Base-by-base conservation (phyloP, 2,113 vertebrate species). In the Amphiprion percula region DNA sequence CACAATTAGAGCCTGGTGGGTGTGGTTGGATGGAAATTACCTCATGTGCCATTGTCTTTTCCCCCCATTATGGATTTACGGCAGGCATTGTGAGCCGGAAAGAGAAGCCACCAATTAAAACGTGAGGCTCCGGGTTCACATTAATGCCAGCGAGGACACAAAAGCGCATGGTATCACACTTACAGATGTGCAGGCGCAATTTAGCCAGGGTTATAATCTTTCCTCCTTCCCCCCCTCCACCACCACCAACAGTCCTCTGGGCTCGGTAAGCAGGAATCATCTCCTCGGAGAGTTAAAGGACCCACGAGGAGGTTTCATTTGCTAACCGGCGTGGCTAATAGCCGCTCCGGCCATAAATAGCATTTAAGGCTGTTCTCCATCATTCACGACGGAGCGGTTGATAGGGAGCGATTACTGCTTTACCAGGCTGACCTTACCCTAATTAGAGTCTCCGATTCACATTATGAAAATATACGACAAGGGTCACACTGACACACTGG, bases 1-100 rank as follows among this genome's bases (percentile, higher is more conserved):
- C 6, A 70, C 91, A 88, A 91, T 91, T 88, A 91, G 56, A 78
- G 75, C 63, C 58, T 55, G 2, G 83, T 89, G 91, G 91, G 89
- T 68, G 90, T 88, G 91, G 90, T 19, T 33, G 60, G 28, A 63
- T 63, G 21, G 62, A 82, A 80, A 88, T 84, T 67, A 83, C 79
- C 86, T 87, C 85, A 72, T 68, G 52, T 72, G 86, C 85, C 69
- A 84, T 88, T 86, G 85, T 90, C 85, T 86, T 68, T 30, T 52
- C 56, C 60, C 62, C 71, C 70, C 69, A 79, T 86, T 83, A 70
- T 68, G 60, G 68, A 81, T 86, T 82, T 83, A 67, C 49, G 60
- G 77, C 60, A 9, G 60, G 71, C 54, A 67, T 46, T 74, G 74
- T 83, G 89, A 60, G 47, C 24, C 52, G 62, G 26, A 54, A 75